phyloP scores from a whole-genome alignment of 2,113 vertebrate species.

The Callionymus lyra region DNA sequence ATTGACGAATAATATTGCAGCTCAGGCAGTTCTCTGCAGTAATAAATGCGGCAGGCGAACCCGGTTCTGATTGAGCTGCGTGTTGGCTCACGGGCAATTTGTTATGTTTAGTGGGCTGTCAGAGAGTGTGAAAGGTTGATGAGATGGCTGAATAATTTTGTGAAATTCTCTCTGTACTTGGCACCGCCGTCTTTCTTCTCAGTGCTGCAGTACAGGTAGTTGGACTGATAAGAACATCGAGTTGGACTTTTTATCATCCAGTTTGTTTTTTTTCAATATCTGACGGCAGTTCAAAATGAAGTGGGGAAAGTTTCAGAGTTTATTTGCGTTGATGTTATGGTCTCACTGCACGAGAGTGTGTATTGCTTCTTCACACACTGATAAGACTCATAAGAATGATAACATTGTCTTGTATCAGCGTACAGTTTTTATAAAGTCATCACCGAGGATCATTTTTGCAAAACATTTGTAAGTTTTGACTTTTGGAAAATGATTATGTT shows the following conservation, averaged over 20 bases:
- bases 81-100: conserved; percentile 21
- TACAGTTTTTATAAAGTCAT: no score
- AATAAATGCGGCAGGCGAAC: conserved; percentile 21
- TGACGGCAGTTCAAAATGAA: conserved; percentile 1
- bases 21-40: conserved; percentile 15
- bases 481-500: no score
- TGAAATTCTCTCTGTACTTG: conserved; percentile 18
- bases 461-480: no score
- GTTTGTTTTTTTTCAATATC: conserved; percentile 3
- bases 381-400: no score
- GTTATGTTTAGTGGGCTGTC: conserved; percentile 35
- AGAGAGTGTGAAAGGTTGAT: conserved; percentile 21
- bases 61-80: conserved; percentile 28
- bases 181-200: conserved; percentile 4
- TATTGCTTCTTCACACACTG: no score
- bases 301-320: no score
- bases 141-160: conserved; percentile 20
- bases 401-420: no score
- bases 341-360: no score
- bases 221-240: conserved; percentile 19
- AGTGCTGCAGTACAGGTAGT: conserved; percentile 13
- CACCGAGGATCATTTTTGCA: no score
- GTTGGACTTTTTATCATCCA: conserved; percentile 6
- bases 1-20: conserved; percentile 11
- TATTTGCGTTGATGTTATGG: no score